phyloP scores from a whole-genome alignment of 1,140 invertebrate species.

The Maniola jurtina region DNA sequence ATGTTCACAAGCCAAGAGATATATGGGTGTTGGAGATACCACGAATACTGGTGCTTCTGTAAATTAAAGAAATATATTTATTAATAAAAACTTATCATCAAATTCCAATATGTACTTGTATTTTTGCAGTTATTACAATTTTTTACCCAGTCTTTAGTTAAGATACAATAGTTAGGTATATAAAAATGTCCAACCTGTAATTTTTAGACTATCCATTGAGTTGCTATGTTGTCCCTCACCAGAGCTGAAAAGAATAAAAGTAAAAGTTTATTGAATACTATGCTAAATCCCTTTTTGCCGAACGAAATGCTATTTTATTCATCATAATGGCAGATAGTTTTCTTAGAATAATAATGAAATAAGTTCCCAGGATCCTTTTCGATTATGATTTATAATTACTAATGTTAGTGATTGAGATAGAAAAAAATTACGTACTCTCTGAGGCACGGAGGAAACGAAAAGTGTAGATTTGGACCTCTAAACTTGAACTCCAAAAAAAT shows the following conservation, averaged over 20 bases:
- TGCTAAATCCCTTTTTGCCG: too few species aligned
- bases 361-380: too few species aligned
- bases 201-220: conserved; percentile 57
- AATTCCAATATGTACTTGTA: background rate
- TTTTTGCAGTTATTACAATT: too few species aligned
- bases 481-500: too few species aligned
- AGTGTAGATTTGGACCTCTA: too few species aligned
- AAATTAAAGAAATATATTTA: conserved; percentile 31
- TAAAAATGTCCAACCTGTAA: conserved; percentile 8
- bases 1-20: conserved; percentile 51
- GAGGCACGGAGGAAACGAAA: too few species aligned
- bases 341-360: too few species aligned
- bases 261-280: conserved; percentile 16
- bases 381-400: too few species aligned
- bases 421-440: too few species aligned
- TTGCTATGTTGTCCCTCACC: conserved; percentile 36
- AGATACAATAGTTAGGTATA: background rate
- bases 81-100: background rate
- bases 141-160: background rate
- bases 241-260: conserved; percentile 29
- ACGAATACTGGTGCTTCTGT: conserved; percentile 53
- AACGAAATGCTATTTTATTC: too few species aligned
- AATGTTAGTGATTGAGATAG: too few species aligned
- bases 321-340: too few species aligned
- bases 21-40: conserved; percentile 53